These are phyloP conservation scores for Priocnemis perturbator DNA, from an alignment of 2,888 invertebrate species.

Conservation along the genomic window DNA sequence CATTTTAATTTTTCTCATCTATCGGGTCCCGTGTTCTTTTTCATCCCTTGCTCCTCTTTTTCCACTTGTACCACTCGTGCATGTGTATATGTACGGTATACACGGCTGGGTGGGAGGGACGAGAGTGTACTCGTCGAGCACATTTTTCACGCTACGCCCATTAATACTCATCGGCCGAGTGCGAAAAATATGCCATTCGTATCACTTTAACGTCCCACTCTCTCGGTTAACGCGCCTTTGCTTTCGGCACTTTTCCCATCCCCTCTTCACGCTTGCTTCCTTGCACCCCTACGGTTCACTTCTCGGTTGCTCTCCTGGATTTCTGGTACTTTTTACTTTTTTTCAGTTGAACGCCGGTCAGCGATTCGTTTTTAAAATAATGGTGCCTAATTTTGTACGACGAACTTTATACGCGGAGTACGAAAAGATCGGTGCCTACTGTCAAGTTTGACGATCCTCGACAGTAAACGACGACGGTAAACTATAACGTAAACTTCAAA, in stretches of 20 bases:
- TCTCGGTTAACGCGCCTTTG: slow-evolving; percentile 40
- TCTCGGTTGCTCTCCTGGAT: neutral
- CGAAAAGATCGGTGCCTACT: too few relatives aligned
- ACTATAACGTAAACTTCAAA: too few relatives aligned
- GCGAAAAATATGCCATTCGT: slow-evolving; percentile 36
- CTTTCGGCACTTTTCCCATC: slow-evolving; percentile 18
- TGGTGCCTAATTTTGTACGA: too few relatives aligned
- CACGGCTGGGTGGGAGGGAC: neutral
- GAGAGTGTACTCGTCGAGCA: neutral
- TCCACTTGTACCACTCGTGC: neutral
- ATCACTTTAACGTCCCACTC: slow-evolving; percentile 38
- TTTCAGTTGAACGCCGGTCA: too few relatives aligned
- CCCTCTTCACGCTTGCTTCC: slow-evolving; percentile 3
- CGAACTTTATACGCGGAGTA: too few relatives aligned
- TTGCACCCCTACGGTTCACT: neutral
- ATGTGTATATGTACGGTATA: too few relatives aligned
- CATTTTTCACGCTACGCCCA: slow-evolving; percentile 12
- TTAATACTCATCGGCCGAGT: slow-evolving; percentile 40
- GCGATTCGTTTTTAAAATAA: too few relatives aligned
- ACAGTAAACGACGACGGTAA: too few relatives aligned
- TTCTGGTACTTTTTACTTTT: too few relatives aligned
- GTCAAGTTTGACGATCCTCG: too few relatives aligned
- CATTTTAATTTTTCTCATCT: neutral
- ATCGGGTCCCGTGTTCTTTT: slow-evolving; percentile 10
- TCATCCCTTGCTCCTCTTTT: neutral